These are phyloP conservation scores for Epistrophella euchroma DNA, from an alignment of 2,888 invertebrate species.

Conservation along the genomic window DNA sequence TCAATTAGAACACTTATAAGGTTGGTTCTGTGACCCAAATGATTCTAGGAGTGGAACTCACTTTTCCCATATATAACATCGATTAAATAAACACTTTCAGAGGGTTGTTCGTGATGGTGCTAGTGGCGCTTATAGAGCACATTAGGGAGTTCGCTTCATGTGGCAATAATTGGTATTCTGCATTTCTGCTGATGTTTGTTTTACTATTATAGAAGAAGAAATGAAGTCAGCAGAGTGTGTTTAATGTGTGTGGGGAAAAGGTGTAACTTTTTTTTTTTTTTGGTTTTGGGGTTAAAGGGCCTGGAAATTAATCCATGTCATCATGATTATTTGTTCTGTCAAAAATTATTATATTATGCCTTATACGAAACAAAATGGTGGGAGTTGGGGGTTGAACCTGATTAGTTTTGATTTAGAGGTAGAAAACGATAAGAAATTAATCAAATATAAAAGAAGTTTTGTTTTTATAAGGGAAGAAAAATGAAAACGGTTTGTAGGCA, in stretches of 20 bases:
- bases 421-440: constrained; percentile 1
- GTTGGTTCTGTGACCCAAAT: constrained; percentile 69
- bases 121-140: background rate
- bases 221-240: constrained; percentile 10
- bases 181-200: background rate
- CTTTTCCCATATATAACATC: constrained; percentile 36
- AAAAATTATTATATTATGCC: background rate
- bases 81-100: constrained; percentile 65
- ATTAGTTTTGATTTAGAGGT: constrained; percentile 20
- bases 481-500: background rate
- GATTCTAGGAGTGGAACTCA: constrained; percentile 68
- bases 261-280: background rate
- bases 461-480: constrained; percentile 1
- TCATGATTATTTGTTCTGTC: constrained; percentile 13
- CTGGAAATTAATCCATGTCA: constrained; percentile 25
- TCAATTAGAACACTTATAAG: constrained; percentile 70
- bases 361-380: background rate
- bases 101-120: constrained; percentile 13
- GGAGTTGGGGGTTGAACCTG: background rate
- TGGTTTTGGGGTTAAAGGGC: background rate
- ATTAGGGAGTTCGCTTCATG: constrained; percentile 17
- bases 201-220: background rate
- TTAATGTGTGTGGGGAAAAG: constrained; percentile 8
- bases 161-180: constrained; percentile 21
- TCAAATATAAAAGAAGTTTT: background rate